phyloP scores from a whole-genome alignment of 1,140 invertebrate species.

The Lordiphosa collinella region DNA sequence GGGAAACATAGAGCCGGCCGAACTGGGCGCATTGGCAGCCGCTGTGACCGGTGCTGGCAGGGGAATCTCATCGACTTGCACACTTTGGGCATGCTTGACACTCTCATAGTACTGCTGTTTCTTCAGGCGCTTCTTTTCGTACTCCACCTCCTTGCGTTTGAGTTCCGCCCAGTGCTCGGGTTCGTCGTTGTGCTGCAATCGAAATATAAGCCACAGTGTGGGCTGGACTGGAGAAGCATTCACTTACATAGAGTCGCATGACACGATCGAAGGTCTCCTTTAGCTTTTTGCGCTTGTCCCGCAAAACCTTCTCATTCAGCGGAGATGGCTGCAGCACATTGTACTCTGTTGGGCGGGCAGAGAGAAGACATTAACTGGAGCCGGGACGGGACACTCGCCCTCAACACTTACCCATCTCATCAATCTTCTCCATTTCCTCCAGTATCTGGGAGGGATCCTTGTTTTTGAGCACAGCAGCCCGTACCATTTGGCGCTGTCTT shows the following conservation, averaged over 20 bases:
- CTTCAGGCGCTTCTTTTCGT: conserved; percentile 92
- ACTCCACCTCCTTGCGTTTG: conserved; percentile 94
- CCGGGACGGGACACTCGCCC: neutral
- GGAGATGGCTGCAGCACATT: conserved; percentile 96
- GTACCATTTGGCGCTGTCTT: conserved; percentile 95
- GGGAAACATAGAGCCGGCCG: neutral
- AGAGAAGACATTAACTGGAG: conserved; percentile 8
- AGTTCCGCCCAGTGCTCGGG: conserved; percentile 95
- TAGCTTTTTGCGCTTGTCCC: conserved; percentile 97
- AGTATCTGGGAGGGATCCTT: conserved; percentile 97
- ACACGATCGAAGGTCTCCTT: conserved; percentile 97
- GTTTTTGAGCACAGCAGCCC: conserved; percentile 97
- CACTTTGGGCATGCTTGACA: conserved; percentile 95
- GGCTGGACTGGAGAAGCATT: conserved; percentile 2
- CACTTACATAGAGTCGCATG: conserved; percentile 96
- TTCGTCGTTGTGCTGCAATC: conserved; percentile 94
- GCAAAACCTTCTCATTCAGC: conserved; percentile 97
- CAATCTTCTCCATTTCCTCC: conserved; percentile 97
- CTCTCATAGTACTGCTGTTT: conserved; percentile 96
- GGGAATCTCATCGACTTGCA: conserved; percentile 98
- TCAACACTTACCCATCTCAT: conserved; percentile 92
- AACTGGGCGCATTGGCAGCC: neutral
- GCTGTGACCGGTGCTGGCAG: conserved; percentile 85
- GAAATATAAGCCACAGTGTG: conserved; percentile 13
- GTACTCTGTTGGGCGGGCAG: conserved; percentile 86